Evolutionary conservation across 1,140 invertebrate genomes (phyloP), one percentile per base, ranked within the genome.

Genomic region (Ips nitidus): DNA sequence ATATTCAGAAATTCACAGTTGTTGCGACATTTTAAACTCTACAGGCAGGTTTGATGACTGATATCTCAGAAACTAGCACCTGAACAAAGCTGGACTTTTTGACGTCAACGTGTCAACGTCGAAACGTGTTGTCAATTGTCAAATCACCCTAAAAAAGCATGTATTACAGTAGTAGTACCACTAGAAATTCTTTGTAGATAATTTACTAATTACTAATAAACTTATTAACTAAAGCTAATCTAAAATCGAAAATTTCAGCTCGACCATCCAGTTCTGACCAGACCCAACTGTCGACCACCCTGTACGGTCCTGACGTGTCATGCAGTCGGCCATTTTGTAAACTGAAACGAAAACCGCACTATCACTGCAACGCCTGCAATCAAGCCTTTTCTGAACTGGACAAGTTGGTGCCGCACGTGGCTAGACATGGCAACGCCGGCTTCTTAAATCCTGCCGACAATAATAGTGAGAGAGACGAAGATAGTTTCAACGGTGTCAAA

Each of bases 331-430:
- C 92, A 4, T 94, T 94, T 77, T 94, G 93, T 80, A 94, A 94
- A 79, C 82, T 94, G 50, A 94, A 94, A 78, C 85, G 92, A 59
- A 89, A 91, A 74, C 88, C 91, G 70, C 93, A 95, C 78, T 94
- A 90, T 75, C 93, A 95, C 77, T 94, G 93, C 80, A 90, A 91
- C 75, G 86, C 91, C n/a, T 94, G 93, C 81, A 93, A 93, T 80
- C 92, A 94, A 80, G 89, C 89, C 2, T 90, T 90, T 76, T 89
- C 88, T 1, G 89, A 91, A 70, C 73, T 89, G 37, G 88, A 90
- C 63, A 84, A 86, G 67, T 79, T 91, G 45, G 83, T 88, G 36
- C 84, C 87, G 3, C 89, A 91, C 77, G 85, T 90, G n/a, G 84
- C 87, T 4, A 90, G 90, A 75, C 89, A 91, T 74, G 88, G 84